Conservation (phyloP, 2,797 vertebrate species). For the Chloroceryle amazona region DNA sequence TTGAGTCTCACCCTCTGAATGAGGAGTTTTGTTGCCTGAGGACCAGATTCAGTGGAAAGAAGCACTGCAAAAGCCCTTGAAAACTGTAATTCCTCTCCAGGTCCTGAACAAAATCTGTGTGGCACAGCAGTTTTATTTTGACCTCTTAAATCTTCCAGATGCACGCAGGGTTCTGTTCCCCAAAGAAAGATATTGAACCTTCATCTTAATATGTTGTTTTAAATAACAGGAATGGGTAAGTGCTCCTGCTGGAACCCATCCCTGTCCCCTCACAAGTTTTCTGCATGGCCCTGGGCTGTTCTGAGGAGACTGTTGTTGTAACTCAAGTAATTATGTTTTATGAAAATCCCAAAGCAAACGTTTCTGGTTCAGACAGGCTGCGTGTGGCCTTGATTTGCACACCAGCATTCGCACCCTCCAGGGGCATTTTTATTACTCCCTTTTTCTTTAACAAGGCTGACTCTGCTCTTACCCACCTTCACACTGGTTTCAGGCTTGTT, state of each 20-base stretch:
- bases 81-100: constrained; percentile 7
- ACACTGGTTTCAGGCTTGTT: background rate
- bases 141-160: constrained; percentile 11
- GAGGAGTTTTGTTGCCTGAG: constrained; percentile 37
- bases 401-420: background rate
- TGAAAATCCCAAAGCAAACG: background rate
- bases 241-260: background rate
- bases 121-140: background rate
- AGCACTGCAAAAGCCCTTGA: constrained; percentile 7
- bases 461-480: background rate
- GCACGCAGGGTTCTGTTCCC: background rate
- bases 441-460: background rate
- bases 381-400: background rate
- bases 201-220: background rate
- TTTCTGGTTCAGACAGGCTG: background rate
- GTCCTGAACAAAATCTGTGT: background rate
- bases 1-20: background rate
- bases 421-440: background rate
- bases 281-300: background rate
- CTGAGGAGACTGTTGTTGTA: background rate
- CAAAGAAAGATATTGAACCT: background rate
- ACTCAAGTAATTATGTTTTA: background rate
- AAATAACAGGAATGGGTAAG: background rate
- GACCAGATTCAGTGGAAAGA: background rate
- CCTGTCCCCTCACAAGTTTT: background rate